Conservation (phyloP, 2,888 invertebrate genomes). For the Athetis lepigone region DNA sequence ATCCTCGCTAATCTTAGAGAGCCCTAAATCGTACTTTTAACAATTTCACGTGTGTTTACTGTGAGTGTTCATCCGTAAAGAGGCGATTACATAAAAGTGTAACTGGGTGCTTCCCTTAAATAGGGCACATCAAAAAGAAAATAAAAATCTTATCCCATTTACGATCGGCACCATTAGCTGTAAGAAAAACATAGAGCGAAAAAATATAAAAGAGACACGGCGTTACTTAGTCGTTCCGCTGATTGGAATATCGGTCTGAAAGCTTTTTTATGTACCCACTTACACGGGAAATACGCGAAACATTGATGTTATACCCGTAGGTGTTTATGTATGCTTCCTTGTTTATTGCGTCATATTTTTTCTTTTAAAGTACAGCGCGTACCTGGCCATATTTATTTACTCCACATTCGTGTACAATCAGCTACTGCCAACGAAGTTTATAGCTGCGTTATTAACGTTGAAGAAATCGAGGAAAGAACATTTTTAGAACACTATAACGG, state of each 20-base stretch:
- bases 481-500: constrained; percentile 24
- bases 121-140: constrained; percentile 80
- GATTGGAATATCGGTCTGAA: constrained; percentile 81
- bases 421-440: constrained; percentile 38
- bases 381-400: constrained; percentile 44
- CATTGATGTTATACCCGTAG: constrained; percentile 66
- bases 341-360: constrained; percentile 68
- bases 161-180: constrained; percentile 80
- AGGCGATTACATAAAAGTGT: constrained; percentile 73
- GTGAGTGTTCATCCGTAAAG: constrained; percentile 67
- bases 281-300: constrained; percentile 73
- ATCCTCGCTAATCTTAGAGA: constrained; percentile 61
- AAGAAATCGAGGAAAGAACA: constrained; percentile 28
- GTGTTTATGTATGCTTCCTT: constrained; percentile 69
- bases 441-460: constrained; percentile 30
- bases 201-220: constrained; percentile 75
- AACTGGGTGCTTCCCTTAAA: constrained; percentile 73
- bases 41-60: constrained; percentile 68
- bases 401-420: constrained; percentile 35
- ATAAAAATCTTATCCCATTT: constrained; percentile 82
- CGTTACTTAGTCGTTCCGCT: constrained; percentile 76
- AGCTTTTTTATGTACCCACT: constrained; percentile 82
- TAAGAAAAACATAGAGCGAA: constrained; percentile 77
- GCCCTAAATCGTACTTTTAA: constrained; percentile 67
- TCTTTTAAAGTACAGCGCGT: constrained; percentile 33